Base-by-base conservation (phyloP, 2,113 vertebrate genomes). In the Calonectris borealis region DNA sequence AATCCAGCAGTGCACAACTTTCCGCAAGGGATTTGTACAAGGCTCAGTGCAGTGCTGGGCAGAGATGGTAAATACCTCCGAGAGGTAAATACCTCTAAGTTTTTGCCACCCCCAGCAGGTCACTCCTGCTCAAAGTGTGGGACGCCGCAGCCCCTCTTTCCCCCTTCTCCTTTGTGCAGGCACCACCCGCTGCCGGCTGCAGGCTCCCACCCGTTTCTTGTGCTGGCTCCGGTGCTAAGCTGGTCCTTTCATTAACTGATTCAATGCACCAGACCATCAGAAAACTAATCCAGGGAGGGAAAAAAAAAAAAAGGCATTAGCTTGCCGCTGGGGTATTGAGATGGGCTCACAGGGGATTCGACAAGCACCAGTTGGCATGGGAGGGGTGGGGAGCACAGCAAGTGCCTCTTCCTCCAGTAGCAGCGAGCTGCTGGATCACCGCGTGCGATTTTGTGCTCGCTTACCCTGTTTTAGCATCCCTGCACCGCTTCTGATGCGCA, bases 241-340 rank as follows among this genome's bases (percentile, higher is more conserved):
- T 68, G 89, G 32, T 26, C 57, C 83, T 89, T 94, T 91, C 69
- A 95, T 64, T 75, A 64, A 62, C 60, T 17, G 48, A 88, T 40
- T 86, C 94, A 96, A 96, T 87, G 73, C 83, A 71, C 26, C 89
- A 82, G 81, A 84, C 68, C 69, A 75, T 57, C 91, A 88, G 93
- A 77, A 96, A 94, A 94, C 76, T 88, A 96, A 94, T 70, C 83
- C 88, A 77, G 14, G 14, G 34, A n/a, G 49, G 13, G 31, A 42
- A 52, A 32, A 10, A 26, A 17, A 26, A 42, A 32, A 38, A 64
- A 70, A 78, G 16, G 6, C 5, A 4, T 84, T 62, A 58, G 77
- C 60, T 75, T 85, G 84, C 92, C 1, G 13, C 84, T 93, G 77
- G 11, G 77, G 32, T 75, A 91, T 66, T 94, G 95, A 97, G 81